phyloP scores from a whole-genome alignment of 2,113 vertebrate genomes.

The Oryzias javanicus region DNA sequence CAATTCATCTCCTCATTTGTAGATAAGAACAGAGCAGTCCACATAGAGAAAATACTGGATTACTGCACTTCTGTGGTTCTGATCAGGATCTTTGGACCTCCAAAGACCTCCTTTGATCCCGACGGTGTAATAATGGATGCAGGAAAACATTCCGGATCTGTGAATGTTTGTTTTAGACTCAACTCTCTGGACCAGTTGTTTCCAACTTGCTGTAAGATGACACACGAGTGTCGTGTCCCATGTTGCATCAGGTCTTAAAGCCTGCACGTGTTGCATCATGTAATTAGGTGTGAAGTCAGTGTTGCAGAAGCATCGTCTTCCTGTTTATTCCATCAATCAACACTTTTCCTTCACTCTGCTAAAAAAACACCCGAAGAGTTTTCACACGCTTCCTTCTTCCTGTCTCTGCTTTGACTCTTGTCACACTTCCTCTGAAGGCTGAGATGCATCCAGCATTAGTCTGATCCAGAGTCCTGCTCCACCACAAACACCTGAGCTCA shows the following conservation, averaged over 20 bases:
- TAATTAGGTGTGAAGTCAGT: conserved; percentile 10
- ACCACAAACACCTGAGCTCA: too few relatives aligned
- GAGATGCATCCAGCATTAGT: conserved; percentile 8
- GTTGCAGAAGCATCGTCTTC: conserved; percentile 36
- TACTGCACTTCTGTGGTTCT: too few relatives aligned
- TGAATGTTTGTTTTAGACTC: too few relatives aligned
- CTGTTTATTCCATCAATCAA: conserved; percentile 35
- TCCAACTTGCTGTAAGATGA: neutral
- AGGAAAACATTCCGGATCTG: too few relatives aligned
- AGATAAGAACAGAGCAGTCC: too few relatives aligned
- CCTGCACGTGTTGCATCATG: neutral
- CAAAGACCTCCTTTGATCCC: too few relatives aligned
- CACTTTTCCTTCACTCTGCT: conserved; percentile 27
- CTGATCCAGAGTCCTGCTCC: too few relatives aligned
- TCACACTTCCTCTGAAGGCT: conserved; percentile 5
- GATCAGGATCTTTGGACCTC: too few relatives aligned
- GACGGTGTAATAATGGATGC: too few relatives aligned
- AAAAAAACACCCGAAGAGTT: conserved; percentile 27
- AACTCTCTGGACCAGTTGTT: neutral
- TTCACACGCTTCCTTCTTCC: conserved; percentile 11
- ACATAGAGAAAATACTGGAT: too few relatives aligned
- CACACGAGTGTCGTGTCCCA: neutral
- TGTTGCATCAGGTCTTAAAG: neutral
- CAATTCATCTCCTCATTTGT: too few relatives aligned
- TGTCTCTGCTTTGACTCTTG: conserved; percentile 9